phyloP scores from a whole-genome alignment of 2,797 vertebrate genomes.

The Pipistrellus kuhlii region DNA sequence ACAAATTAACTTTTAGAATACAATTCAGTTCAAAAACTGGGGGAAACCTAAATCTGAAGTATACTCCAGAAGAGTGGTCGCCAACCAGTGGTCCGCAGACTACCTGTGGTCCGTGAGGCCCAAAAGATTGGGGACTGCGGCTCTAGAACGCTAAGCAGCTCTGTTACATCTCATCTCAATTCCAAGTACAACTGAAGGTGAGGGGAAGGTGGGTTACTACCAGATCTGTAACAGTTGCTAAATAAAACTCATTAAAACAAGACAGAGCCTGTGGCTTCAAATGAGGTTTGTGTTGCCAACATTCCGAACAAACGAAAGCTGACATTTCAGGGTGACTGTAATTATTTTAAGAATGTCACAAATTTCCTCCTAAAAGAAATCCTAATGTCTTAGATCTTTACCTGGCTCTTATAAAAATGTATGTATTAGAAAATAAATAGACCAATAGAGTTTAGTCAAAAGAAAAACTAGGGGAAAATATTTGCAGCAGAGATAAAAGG shows the following conservation, averaged over 20 bases:
- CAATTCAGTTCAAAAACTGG: not conserved
- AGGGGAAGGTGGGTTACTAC: not conserved
- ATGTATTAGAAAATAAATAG: not conserved
- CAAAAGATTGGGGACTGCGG: too few relatives aligned
- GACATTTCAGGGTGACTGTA: not conserved
- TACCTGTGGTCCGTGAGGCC: too few relatives aligned
- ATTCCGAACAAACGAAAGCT: constrained; percentile 53
- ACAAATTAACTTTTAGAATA: constrained; percentile 33
- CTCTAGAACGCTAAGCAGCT: not conserved
- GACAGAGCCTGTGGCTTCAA: not conserved
- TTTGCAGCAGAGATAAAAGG: constrained; percentile 24
- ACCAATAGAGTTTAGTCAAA: not conserved
- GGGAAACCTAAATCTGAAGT: not conserved
- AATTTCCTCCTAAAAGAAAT: constrained; percentile 28
- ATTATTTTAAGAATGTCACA: constrained; percentile 37
- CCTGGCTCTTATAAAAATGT: constrained; percentile 15
- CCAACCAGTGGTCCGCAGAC: too few relatives aligned
- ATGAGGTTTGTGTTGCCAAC: constrained; percentile 15
- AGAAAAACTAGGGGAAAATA: constrained; percentile 23
- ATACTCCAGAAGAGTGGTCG: not conserved
- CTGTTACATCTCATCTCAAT: not conserved
- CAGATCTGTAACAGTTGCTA: not conserved
- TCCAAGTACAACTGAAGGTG: not conserved
- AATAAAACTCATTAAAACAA: constrained; percentile 42
- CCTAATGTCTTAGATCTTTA: constrained; percentile 10